Percentiles rank a stretch among this genome's conserved stretches.
phyloP scores from a whole-genome alignment of 2,797 vertebrate genomes.

The Tragopan temminckii region DNA sequence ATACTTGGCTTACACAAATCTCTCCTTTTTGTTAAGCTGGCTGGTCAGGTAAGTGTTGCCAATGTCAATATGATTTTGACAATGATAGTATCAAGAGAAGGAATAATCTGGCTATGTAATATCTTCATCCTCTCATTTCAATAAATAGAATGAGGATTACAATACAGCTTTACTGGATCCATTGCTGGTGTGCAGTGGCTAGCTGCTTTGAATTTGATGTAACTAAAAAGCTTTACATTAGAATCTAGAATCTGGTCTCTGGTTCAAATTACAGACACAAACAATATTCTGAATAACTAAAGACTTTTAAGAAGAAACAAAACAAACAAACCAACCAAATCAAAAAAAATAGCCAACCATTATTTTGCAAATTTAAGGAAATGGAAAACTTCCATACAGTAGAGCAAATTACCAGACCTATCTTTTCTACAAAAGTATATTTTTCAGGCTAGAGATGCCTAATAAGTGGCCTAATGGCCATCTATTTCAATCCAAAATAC shows the following conservation, averaged over 20 bases:
- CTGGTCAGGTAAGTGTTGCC: not conserved
- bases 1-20: conserved; percentile 45
- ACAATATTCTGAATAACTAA: not conserved
- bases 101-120: not conserved
- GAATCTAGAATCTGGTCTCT: not conserved
- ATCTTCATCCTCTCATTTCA: not conserved
- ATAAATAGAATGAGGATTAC: not conserved
- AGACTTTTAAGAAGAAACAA: not conserved
- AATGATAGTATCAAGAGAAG: not conserved
- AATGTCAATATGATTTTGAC: not conserved
- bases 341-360: not conserved
- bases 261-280: not conserved
- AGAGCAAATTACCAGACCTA: not conserved
- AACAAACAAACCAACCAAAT: not conserved
- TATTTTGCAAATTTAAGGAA: not conserved
- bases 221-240: not conserved
- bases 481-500: not conserved
- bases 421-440: not conserved
- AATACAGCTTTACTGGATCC: not conserved
- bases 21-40: not conserved
- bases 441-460: not conserved
- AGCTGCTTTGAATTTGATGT: not conserved
- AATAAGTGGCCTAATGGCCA: not conserved
- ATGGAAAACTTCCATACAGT: not conserved
- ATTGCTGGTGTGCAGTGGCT: not conserved